Base-by-base conservation (phyloP, 2,113 vertebrate species). In the Lota lota region DNA sequence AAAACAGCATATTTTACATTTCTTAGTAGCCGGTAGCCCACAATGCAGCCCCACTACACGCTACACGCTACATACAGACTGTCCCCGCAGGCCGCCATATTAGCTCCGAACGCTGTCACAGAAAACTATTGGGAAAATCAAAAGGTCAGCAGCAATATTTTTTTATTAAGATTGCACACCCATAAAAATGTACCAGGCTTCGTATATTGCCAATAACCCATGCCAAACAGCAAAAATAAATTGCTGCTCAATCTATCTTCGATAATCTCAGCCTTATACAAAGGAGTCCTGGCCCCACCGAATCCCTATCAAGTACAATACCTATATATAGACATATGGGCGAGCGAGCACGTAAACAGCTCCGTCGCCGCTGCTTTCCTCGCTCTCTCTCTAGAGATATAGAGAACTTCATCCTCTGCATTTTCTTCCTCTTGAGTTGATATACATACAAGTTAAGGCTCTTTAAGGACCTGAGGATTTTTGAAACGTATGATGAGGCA, bases 381-480 rank as follows among this genome's bases (percentile, higher is more conserved):
- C 40, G 8, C n/a, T 59, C 21, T 22, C 63, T 47, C 40, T 47
- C 40, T 47, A 14, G 40, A 47, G 40, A 47, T 11, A 14, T 11
- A 1, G 40, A 14, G 40, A 47, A 47, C 40, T 47, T 2, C 40
- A 2, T 47, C 40, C 40, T 47, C 40, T 79, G 70, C 78, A 79
- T 73, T 72, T 61, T 18, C 54, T 67, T 16, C 28, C 3, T 60
- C 22, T 69, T 33, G 16, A 61, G 22, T 69, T 22, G 10, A 61
- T 61, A 61, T 16, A 61, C 22, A 22, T 21, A 59, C 90, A 86
- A 92, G 88, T 93, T 93, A 93, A 93, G 92, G 92, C 92, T 92
- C 90, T 89, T 92, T 79, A 82, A 92, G 89, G 90, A 93, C 92
- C 92, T 93, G 92, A 93, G 92, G 91, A 89, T 90, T 91, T 89